Conservation (phyloP, 2,797 vertebrate genomes). For the Pagetopsis macropterus region DNA sequence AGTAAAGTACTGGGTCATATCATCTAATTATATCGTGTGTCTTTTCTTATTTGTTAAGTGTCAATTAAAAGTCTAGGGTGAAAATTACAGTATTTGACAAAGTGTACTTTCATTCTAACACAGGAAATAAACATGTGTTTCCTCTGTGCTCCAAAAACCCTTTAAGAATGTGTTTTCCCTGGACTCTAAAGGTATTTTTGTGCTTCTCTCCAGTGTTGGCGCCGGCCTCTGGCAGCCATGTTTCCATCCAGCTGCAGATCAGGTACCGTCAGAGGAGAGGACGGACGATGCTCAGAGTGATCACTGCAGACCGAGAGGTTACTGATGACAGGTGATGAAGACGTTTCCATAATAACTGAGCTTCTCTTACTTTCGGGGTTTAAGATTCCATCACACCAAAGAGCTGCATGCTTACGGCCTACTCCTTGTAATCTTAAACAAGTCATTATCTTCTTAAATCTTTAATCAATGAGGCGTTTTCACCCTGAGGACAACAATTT, state of each 20-base stretch:
- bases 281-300: slow-evolving; percentile 72
- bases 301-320: slow-evolving; percentile 68
- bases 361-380: slow-evolving; percentile 10
- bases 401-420: slow-evolving; percentile 7
- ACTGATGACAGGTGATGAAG: slow-evolving; percentile 76
- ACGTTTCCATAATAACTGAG: slow-evolving; percentile 11
- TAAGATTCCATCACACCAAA: not conserved
- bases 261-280: slow-evolving; percentile 70
- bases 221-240: slow-evolving; percentile 51
- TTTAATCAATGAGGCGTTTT: slow-evolving; percentile 39
- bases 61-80: too few relatives aligned
- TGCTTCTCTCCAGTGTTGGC: slow-evolving; percentile 21
- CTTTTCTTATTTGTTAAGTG: too few relatives aligned
- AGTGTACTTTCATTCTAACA: too few relatives aligned
- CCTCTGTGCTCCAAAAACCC: not conserved
- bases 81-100: not conserved
- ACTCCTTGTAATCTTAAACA: slow-evolving; percentile 23
- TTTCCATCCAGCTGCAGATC: slow-evolving; percentile 80
- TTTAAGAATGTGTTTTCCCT: too few relatives aligned
- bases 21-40: not conserved
- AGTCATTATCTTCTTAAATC: slow-evolving; percentile 48
- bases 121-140: not conserved
- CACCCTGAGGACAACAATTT: slow-evolving; percentile 30
- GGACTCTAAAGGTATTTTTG: not conserved
- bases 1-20: not conserved